These are phyloP conservation scores for Papilio helenus DNA, from an alignment of 1,140 invertebrate species.

Conservation along the genomic window DNA sequence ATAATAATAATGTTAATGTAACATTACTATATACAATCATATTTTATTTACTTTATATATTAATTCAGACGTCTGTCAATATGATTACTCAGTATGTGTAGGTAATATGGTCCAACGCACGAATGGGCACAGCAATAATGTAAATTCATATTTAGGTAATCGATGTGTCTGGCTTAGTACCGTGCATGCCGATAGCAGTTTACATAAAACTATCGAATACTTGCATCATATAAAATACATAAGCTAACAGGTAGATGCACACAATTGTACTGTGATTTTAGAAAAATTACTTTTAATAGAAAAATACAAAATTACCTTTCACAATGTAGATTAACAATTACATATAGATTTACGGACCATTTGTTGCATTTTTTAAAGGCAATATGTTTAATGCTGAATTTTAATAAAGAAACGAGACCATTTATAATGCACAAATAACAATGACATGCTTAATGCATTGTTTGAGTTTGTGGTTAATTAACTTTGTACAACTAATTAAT, in stretches of 20 bases:
- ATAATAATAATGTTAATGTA: no score
- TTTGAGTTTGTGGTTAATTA: conserved; percentile 36
- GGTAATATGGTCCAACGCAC: conserved; percentile 6
- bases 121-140: conserved; percentile 24
- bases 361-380: no score
- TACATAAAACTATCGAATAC: not conserved
- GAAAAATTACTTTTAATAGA: no score
- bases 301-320: no score
- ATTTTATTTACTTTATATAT: not conserved
- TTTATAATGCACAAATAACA: conserved; percentile 11
- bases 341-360: no score
- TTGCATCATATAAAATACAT: not conserved
- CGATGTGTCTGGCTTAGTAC: conserved; percentile 28
- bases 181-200: not conserved
- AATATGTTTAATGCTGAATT: not conserved
- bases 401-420: not conserved
- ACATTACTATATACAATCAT: not conserved
- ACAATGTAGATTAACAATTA: no score
- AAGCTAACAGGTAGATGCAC: no score
- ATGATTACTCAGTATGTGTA: conserved; percentile 18
- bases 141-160: conserved; percentile 33
- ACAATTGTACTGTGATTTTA: no score
- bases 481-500: conserved; percentile 40
- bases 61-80: not conserved
- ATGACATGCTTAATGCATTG: conserved; percentile 29